A percentile compares a stretch with the other conserved stretches of the same genome.
These are phyloP conservation scores for Bombycilla garrulus DNA, from an alignment of 2,113 vertebrate species.

Conservation along the genomic window DNA sequence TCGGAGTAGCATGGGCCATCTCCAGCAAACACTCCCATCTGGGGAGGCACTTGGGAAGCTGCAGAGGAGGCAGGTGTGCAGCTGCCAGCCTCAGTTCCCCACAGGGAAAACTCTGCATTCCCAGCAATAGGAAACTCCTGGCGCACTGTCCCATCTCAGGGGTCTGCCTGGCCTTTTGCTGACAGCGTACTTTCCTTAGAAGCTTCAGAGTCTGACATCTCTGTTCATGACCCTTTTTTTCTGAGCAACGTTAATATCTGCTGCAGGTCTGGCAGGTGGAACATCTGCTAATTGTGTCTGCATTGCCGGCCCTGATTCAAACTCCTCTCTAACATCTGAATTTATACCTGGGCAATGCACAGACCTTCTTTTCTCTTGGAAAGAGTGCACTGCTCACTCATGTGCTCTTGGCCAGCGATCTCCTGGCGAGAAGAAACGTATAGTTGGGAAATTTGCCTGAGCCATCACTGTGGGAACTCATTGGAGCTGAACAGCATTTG, in stretches of 20 bases:
- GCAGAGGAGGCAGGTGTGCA: constrained; percentile 48
- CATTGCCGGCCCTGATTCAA: not conserved
- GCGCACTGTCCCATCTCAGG: not conserved
- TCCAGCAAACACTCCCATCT: constrained; percentile 19
- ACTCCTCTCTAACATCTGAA: not conserved
- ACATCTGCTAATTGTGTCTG: not conserved
- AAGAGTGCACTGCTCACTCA: not conserved
- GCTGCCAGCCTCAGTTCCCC: constrained; percentile 34
- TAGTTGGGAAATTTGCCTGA: not conserved
- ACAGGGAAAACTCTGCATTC: constrained; percentile 20
- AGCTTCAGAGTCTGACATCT: constrained; percentile 35
- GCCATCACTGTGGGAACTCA: not conserved
- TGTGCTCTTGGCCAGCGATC: not conserved
- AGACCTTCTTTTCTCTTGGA: not conserved
- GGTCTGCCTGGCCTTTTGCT: constrained; percentile 58
- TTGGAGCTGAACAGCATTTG: not conserved
- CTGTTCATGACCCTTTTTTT: constrained; percentile 12
- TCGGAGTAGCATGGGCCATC: not conserved
- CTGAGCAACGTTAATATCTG: not conserved
- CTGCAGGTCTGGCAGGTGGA: constrained; percentile 56
- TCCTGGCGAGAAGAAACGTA: not conserved
- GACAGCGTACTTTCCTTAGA: constrained; percentile 23
- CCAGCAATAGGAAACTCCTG: constrained; percentile 46
- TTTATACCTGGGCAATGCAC: not conserved
- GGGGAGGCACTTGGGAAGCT: constrained; percentile 42